A percentile compares a stretch with the other conserved stretches of the same genome.
Evolutionary conservation across 2,113 vertebrate genomes (phyloP).

Genomic region (Panthera uncia): DNA sequence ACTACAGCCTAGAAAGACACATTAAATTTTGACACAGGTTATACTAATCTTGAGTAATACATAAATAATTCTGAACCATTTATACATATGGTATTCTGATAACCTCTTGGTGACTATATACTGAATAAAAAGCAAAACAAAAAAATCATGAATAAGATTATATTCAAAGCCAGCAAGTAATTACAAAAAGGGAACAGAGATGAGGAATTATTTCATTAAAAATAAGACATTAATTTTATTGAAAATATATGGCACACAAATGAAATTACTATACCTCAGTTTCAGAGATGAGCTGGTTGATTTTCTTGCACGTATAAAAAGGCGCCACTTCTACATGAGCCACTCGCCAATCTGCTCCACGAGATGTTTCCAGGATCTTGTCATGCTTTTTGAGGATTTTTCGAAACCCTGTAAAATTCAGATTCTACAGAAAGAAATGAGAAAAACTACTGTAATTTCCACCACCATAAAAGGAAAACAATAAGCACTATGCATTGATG

Average conservation of each 20-base stretch:
- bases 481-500: background rate
- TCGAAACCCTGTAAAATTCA: conserved; percentile 99
- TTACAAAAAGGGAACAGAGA: conserved; percentile 45
- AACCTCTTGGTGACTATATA: conserved; percentile 6
- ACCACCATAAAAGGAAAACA: background rate
- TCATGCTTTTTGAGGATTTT: conserved; percentile 99
- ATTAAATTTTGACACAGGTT: background rate
- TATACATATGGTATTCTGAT: background rate
- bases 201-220: conserved; percentile 14
- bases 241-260: background rate
- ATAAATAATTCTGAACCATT: background rate
- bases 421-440: conserved; percentile 87
- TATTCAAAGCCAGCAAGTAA: conserved; percentile 49
- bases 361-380: conserved; percentile 97
- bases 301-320: conserved; percentile 99
- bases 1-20: conserved; percentile 90
- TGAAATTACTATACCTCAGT: conserved; percentile 89
- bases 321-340: conserved; percentile 98
- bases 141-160: background rate
- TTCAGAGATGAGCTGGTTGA: conserved; percentile 98
- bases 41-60: background rate
- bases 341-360: conserved; percentile 97
- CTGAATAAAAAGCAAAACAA: conserved; percentile 17
- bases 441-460: conserved; percentile 38
- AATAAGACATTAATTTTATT: background rate